These are phyloP conservation scores for Pectinophora gossypiella DNA, from an alignment of 1,140 invertebrate species.

Conservation along the genomic window DNA sequence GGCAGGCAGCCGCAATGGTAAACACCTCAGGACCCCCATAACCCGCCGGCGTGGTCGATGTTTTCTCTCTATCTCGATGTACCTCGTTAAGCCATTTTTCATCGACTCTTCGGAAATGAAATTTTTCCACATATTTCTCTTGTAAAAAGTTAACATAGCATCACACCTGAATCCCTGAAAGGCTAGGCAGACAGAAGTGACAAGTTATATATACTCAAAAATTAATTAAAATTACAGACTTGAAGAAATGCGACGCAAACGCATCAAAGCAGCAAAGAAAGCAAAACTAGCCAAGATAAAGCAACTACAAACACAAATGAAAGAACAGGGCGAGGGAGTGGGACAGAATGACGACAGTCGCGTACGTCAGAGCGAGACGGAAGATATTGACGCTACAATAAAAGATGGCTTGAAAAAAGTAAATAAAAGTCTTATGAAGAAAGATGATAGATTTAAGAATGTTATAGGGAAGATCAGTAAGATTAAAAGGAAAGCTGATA, in stretches of 20 bases:
- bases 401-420: slow-evolving; percentile 59
- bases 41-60: no score
- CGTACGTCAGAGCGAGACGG: slow-evolving; percentile 24
- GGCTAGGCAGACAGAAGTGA: no score
- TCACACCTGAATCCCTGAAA: no score
- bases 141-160: no score
- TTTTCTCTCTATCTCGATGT: no score
- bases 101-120: no score
- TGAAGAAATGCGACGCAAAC: slow-evolving; percentile 63
- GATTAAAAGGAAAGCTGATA: slow-evolving; percentile 65
- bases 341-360: slow-evolving; percentile 21
- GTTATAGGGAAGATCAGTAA: slow-evolving; percentile 74
- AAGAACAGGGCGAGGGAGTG: slow-evolving; percentile 27
- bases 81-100: no score
- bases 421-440: slow-evolving; percentile 66
- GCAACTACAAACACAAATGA: slow-evolving; percentile 57
- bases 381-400: slow-evolving; percentile 48
- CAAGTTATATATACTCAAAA: no score
- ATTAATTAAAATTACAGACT: slow-evolving; percentile 32
- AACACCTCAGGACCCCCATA: no score
- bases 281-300: slow-evolving; percentile 65
- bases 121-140: no score
- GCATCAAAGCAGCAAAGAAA: slow-evolving; percentile 61
- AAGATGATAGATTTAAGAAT: slow-evolving; percentile 69
- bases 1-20: no score